These are phyloP conservation scores for Ceratotherium simum DNA, from an alignment of 2,113 vertebrate species.

Conservation along the genomic window DNA sequence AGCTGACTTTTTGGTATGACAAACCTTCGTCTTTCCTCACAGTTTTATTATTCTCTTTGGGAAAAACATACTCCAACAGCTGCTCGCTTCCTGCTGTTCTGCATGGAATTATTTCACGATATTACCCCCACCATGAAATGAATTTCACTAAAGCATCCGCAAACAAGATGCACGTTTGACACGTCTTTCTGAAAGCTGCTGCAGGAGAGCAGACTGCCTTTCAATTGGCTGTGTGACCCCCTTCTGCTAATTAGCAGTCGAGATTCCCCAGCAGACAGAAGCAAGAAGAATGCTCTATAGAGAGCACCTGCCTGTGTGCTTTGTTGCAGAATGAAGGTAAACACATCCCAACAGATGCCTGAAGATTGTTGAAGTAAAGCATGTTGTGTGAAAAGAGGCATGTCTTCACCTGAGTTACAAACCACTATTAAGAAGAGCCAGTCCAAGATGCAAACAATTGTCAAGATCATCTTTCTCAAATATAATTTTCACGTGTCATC, in stretches of 20 bases:
- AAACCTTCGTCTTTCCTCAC: background rate
- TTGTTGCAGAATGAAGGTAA: background rate
- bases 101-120: constrained; percentile 16
- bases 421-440: background rate
- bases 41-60: background rate
- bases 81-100: background rate
- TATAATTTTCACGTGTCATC: background rate
- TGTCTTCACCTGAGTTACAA: background rate
- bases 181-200: background rate
- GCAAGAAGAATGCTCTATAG: background rate
- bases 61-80: background rate
- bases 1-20: background rate
- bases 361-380: background rate
- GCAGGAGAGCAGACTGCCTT: background rate
- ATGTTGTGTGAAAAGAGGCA: background rate
- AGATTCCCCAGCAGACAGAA: background rate
- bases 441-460: background rate
- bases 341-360: background rate
- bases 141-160: background rate
- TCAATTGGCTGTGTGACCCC: background rate
- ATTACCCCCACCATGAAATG: background rate
- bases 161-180: background rate
- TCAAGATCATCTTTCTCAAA: background rate
- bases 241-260: background rate
- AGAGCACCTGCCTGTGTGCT: constrained; percentile 9